Percentiles rank a stretch among this genome's conserved stretches.
Conservation (phyloP, 2,113 vertebrate species). For the Trinectes maculatus region DNA sequence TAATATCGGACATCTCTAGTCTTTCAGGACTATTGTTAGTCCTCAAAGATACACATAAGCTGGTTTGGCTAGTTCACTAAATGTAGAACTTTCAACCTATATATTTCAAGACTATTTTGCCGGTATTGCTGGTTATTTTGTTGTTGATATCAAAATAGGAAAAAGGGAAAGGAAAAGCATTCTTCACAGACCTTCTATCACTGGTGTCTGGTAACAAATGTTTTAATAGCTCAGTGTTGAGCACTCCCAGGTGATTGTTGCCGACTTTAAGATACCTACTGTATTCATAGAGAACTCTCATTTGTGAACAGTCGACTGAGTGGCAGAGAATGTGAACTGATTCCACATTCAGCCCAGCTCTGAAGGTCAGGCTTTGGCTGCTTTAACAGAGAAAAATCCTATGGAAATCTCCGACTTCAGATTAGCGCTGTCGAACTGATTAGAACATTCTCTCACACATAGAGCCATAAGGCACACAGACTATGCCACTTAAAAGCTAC, state of each 20-base stretch:
- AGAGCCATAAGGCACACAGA: constrained; percentile 50
- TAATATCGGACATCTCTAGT: no score
- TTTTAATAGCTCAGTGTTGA: constrained; percentile 19
- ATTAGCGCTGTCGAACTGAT: constrained; percentile 62
- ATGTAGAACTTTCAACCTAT: no score
- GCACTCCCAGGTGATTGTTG: not conserved
- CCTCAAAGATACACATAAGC: no score
- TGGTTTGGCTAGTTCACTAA: no score
- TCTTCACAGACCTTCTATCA: constrained; percentile 8
- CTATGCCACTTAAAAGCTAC: constrained; percentile 70
- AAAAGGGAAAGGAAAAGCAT: no score
- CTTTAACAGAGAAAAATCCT: constrained; percentile 48
- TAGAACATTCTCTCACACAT: constrained; percentile 55
- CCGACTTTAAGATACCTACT: constrained; percentile 7
- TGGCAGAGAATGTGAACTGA: constrained; percentile 36
- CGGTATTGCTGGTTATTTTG: no score
- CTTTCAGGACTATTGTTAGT: no score
- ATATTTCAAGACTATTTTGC: no score
- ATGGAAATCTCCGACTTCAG: constrained; percentile 66
- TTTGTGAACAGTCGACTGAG: constrained; percentile 16
- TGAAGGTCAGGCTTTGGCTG: constrained; percentile 51
- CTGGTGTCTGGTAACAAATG: constrained; percentile 5
- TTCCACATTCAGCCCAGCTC: constrained; percentile 24
- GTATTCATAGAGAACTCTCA: constrained; percentile 23
- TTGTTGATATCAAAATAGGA: not conserved